Evolutionary conservation across 2,888 invertebrate species (phyloP).

Genomic region (Adela reaumurella): DNA sequence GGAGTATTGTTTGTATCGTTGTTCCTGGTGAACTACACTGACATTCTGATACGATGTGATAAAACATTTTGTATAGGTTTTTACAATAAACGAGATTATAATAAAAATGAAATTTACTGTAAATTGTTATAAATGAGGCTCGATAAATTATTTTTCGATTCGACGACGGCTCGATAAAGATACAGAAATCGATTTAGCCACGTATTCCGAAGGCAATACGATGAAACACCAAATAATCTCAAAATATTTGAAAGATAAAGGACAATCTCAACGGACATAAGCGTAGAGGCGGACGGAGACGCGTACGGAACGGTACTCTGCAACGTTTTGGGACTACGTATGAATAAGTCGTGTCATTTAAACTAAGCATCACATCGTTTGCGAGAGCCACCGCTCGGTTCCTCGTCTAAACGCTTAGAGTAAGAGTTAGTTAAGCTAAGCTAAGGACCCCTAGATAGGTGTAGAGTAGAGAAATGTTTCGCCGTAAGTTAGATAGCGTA

Average conservation of each 20-base stretch:
- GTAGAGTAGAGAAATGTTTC: constrained; percentile 49
- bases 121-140: not conserved
- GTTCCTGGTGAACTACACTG: not conserved
- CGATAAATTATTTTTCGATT: not conserved
- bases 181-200: too few species aligned
- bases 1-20: not conserved
- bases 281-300: not conserved
- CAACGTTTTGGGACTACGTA: not conserved
- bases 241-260: not conserved
- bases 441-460: constrained; percentile 42
- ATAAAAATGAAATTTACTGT: not conserved
- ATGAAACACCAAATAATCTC: too few species aligned
- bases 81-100: not conserved
- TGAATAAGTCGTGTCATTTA: not conserved
- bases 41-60: not conserved
- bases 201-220: too few species aligned
- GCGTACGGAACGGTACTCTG: not conserved
- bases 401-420: not conserved
- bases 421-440: not conserved
- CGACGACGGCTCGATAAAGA: too few species aligned
- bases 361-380: not conserved
- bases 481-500: constrained; percentile 51
- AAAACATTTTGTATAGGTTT: not conserved
- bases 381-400: not conserved
- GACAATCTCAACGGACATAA: not conserved